Evolutionary conservation across 2,888 invertebrate species (phyloP).

Genomic region (Anthrax anthrax): DNA sequence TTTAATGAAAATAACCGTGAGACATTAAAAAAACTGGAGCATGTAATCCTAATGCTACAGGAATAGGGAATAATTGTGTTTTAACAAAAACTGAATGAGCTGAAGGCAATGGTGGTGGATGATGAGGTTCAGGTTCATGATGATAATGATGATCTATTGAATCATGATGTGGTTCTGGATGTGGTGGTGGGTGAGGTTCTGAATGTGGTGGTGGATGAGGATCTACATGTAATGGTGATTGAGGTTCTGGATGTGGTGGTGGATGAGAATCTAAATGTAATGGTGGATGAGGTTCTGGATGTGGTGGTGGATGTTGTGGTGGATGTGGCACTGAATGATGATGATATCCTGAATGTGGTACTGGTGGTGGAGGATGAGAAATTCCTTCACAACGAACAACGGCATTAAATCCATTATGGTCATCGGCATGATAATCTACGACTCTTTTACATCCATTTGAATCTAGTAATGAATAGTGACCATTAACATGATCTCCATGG

Average conservation of each 20-base stretch:
- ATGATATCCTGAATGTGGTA: no score
- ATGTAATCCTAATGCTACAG: no score
- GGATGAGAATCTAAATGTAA: background rate
- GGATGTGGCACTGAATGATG: background rate
- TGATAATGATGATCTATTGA: no score
- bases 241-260: background rate
- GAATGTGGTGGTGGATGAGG: background rate
- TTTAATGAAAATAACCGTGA: no score
- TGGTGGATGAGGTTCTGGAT: background rate
- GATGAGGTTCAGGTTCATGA: no score
- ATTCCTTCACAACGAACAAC: slow-evolving; percentile 34
- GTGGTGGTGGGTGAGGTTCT: background rate
- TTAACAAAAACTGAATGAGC: no score
- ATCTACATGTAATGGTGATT: background rate
- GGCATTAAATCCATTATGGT: slow-evolving; percentile 40
- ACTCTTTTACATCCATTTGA: slow-evolving; percentile 38
- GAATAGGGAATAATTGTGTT: no score
- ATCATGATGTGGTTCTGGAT: background rate
- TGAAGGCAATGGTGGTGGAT: no score
- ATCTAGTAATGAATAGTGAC: slow-evolving; percentile 38
- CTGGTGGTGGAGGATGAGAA: background rate
- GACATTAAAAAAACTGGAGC: no score
- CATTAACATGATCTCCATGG: slow-evolving; percentile 38
- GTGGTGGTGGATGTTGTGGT: background rate
- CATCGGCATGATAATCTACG: slow-evolving; percentile 40